A percentile compares a stretch with the other conserved stretches of the same genome.
These are phyloP conservation scores for Macrotrachela quadricornifera DNA, from an alignment of 1,140 invertebrate species.

Conservation along the genomic window DNA sequence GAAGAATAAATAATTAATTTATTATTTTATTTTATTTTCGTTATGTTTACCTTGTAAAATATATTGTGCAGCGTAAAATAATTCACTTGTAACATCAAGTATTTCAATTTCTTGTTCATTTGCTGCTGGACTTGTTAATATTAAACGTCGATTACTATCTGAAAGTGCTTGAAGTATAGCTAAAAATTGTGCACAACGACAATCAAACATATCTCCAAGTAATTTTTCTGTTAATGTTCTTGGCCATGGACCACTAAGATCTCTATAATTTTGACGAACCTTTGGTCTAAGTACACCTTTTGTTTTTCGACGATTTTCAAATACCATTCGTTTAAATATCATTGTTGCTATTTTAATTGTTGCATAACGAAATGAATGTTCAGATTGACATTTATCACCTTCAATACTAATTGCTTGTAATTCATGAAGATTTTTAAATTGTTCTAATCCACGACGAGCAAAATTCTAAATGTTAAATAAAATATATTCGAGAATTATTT, in stretches of 20 bases:
- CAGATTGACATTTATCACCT: conserved; percentile 13
- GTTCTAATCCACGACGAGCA: conserved; percentile 22
- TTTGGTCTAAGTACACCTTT: conserved; percentile 25
- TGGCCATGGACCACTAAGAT: conserved; percentile 24
- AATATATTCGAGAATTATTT: too few relatives aligned
- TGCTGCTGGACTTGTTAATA: conserved; percentile 22
- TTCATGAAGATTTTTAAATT: conserved; percentile 27
- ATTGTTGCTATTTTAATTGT: conserved; percentile 23
- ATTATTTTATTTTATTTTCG: background rate
- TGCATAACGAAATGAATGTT: conserved; percentile 20
- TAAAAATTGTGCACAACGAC: conserved; percentile 26
- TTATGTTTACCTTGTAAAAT: conserved; percentile 18
- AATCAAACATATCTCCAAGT: conserved; percentile 29
- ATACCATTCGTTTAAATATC: conserved; percentile 25
- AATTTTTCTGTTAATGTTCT: conserved; percentile 27
- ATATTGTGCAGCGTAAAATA: conserved; percentile 28
- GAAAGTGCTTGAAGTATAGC: conserved; percentile 23
- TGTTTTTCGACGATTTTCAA: conserved; percentile 25
- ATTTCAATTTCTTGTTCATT: conserved; percentile 25
- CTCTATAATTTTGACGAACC: conserved; percentile 25
- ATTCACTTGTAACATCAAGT: conserved; percentile 25
- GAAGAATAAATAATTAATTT: too few relatives aligned
- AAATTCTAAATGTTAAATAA: conserved; percentile 15
- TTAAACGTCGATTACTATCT: conserved; percentile 22
- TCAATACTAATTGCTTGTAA: conserved; percentile 20